Percentiles rank a stretch among this genome's conserved stretches.
These are phyloP conservation scores for Drosophila aldrichi DNA, from an alignment of 2,888 invertebrate genomes.

Conservation along the genomic window DNA sequence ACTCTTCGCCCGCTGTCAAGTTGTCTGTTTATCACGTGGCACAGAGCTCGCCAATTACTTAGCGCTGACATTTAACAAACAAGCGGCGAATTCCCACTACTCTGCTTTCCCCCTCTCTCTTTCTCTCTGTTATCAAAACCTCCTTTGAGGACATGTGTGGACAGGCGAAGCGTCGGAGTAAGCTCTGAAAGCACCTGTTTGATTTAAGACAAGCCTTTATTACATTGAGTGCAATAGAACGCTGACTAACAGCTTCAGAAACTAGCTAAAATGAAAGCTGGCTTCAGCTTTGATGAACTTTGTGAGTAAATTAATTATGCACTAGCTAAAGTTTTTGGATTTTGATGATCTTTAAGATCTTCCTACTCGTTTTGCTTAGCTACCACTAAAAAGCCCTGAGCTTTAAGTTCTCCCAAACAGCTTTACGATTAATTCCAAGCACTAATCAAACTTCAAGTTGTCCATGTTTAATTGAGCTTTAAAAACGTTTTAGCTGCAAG, in stretches of 20 bases:
- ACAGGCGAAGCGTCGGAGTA: not conserved
- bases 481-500: not conserved
- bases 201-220: not conserved
- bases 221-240: not conserved
- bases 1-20: conserved; percentile 34
- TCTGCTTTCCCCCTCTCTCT: too few relatives aligned
- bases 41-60: conserved; percentile 62
- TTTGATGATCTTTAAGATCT: too few relatives aligned
- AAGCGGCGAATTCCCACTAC: conserved; percentile 18
- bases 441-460: not conserved
- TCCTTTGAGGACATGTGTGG: not conserved
- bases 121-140: not conserved
- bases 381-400: too few relatives aligned
- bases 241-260: too few relatives aligned
- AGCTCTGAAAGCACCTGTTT: not conserved
- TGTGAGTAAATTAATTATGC: too few relatives aligned
- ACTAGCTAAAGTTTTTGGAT: too few relatives aligned
- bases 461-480: not conserved
- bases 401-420: too few relatives aligned
- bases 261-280: too few relatives aligned
- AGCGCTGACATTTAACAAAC: conserved; percentile 64
- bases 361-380: too few relatives aligned
- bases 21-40: conserved; percentile 44
- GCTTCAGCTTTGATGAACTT: too few relatives aligned
- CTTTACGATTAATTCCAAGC: not conserved